Conservation (phyloP, 2,888 invertebrate species). For the Cybosia mesomella region DNA sequence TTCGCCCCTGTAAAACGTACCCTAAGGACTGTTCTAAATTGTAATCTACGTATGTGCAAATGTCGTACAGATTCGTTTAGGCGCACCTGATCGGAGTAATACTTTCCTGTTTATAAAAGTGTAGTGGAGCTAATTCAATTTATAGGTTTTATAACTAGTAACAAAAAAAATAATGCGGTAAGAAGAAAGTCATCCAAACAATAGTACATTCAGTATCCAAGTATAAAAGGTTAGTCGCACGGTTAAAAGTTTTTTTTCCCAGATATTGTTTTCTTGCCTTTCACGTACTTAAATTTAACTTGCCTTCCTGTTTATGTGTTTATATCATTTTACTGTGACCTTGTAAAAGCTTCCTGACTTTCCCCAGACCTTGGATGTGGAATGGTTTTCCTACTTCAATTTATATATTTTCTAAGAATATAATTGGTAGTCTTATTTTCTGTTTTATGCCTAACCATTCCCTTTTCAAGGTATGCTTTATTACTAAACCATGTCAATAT, state of each 20-base stretch:
- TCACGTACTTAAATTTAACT: constrained; percentile 22
- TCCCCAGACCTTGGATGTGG: constrained; percentile 22
- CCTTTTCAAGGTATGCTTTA: constrained; percentile 35
- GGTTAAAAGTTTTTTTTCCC: background rate
- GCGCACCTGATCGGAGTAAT: no score
- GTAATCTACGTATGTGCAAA: no score
- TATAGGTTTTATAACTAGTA: no score
- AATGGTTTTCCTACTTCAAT: constrained; percentile 19
- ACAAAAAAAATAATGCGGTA: background rate
- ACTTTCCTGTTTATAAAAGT: no score
- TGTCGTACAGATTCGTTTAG: no score
- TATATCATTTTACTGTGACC: constrained; percentile 19
- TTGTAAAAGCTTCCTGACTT: constrained; percentile 32
- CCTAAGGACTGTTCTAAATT: no score
- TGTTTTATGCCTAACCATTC: constrained; percentile 25
- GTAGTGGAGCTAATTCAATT: no score
- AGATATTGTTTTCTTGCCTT: constrained; percentile 12
- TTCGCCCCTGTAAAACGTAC: no score
- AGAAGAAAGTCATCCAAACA: background rate
- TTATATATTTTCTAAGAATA: constrained; percentile 9
- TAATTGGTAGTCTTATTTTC: background rate
- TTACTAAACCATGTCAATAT: background rate
- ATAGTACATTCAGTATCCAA: background rate
- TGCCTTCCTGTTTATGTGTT: background rate
- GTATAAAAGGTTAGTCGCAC: background rate